Conservation (phyloP, 2,888 invertebrate species). For the Trimorus sp. region DNA sequence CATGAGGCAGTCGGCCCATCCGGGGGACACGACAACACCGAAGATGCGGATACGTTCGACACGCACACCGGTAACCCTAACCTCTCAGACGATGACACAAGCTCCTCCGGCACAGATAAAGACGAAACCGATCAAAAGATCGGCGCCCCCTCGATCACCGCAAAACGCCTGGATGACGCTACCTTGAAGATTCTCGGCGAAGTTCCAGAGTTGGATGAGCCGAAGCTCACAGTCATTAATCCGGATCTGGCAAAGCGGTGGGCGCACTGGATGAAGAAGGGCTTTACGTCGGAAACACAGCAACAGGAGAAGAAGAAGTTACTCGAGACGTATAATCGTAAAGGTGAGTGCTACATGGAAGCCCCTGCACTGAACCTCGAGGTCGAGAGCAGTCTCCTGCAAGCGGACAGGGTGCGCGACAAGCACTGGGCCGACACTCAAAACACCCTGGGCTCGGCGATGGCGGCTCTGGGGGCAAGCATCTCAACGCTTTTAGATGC, state of each 20-base stretch:
- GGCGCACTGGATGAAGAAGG: constrained; percentile 34
- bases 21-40: not conserved
- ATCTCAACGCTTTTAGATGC: not conserved
- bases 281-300: not conserved
- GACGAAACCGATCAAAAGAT: not conserved
- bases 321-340: not conserved
- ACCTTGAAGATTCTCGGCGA: constrained; percentile 11
- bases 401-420: not conserved
- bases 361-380: constrained; percentile 10
- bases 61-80: too few relatives aligned
- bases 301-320: constrained; percentile 2
- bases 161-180: constrained; percentile 1
- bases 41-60: not conserved
- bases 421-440: constrained; percentile 3
- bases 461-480: not conserved
- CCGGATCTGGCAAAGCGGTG: constrained; percentile 13
- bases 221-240: not conserved
- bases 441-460: constrained; percentile 1
- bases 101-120: too few relatives aligned
- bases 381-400: not conserved
- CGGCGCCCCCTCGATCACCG: too few relatives aligned
- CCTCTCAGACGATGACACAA: too few relatives aligned
- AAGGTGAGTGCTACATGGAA: not conserved
- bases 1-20: too few relatives aligned
- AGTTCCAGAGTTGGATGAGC: constrained; percentile 7